Conservation (phyloP, 2,113 vertebrate genomes). For the Chionomys nivalis region DNA sequence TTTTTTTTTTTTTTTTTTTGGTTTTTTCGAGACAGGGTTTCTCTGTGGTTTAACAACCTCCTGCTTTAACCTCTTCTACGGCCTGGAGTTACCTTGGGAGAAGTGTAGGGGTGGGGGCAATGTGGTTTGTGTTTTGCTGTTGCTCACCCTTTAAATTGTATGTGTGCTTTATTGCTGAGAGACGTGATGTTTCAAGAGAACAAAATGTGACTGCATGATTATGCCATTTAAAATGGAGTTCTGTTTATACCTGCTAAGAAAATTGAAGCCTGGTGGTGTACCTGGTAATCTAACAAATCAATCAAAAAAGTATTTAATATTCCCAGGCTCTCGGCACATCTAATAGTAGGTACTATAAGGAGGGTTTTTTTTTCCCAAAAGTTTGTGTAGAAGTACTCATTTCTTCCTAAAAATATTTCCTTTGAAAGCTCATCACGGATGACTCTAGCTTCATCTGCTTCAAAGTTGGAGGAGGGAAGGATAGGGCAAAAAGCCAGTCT, state of each 20-base stretch:
- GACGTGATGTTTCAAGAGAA: conserved; percentile 59
- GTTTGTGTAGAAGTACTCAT: conserved; percentile 42
- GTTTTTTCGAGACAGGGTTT: too few relatives aligned
- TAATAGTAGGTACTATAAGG: conserved; percentile 33
- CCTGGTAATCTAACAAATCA: conserved; percentile 72
- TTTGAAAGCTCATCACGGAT: neutral
- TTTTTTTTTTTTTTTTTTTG: too few relatives aligned
- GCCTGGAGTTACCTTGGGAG: neutral
- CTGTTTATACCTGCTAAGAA: conserved; percentile 64
- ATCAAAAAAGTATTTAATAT: conserved; percentile 64
- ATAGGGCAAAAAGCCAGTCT: neutral
- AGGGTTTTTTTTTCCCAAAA: conserved; percentile 24
- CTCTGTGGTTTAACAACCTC: too few relatives aligned
- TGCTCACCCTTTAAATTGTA: neutral
- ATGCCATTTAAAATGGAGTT: conserved; percentile 55
- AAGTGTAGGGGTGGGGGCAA: neutral
- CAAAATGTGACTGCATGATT: conserved; percentile 58
- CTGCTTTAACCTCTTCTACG: neutral
- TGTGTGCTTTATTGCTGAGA: conserved; percentile 9
- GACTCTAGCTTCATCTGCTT: conserved; percentile 17
- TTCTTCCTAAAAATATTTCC: conserved; percentile 49
- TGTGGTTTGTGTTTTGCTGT: neutral
- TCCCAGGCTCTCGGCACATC: conserved; percentile 22
- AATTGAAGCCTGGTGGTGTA: conserved; percentile 55
- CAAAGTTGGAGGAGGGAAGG: neutral